phyloP scores from a whole-genome alignment of 2,797 vertebrate species.

The Spinus olivaceus region DNA sequence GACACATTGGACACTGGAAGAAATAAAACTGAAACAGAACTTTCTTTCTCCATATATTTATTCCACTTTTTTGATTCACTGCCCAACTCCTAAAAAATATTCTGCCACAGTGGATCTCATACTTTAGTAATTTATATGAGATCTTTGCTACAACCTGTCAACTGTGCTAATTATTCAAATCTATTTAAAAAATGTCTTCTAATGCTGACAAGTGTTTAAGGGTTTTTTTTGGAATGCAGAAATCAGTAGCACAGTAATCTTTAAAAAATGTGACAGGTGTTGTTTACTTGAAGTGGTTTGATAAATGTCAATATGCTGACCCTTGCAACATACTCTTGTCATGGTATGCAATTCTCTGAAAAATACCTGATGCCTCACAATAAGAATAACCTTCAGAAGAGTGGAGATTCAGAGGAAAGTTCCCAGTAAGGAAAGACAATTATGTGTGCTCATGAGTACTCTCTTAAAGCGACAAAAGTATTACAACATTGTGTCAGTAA shows the following conservation, averaged over 20 bases:
- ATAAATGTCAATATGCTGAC: neutral
- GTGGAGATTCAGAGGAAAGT: neutral
- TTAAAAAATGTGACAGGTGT: neutral
- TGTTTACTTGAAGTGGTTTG: neutral
- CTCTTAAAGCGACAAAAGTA: neutral
- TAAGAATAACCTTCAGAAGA: neutral
- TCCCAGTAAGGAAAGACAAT: neutral
- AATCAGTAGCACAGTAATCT: neutral
- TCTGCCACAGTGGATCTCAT: neutral
- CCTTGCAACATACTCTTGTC: neutral
- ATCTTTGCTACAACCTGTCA: neutral
- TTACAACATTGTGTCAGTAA: neutral
- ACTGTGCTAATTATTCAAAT: neutral
- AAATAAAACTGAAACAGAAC: neutral
- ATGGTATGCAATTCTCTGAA: neutral
- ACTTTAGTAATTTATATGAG: neutral
- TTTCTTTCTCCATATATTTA: neutral
- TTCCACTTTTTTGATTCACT: neutral
- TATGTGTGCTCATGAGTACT: neutral
- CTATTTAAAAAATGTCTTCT: neutral
- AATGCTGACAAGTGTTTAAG: neutral
- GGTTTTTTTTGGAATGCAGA: neutral
- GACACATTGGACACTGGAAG: neutral
- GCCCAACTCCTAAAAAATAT: neutral
- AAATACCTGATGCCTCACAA: neutral